Evolutionary conservation across 1,140 invertebrate species (phyloP).

Genomic region (Heliconius melpomene): DNA sequence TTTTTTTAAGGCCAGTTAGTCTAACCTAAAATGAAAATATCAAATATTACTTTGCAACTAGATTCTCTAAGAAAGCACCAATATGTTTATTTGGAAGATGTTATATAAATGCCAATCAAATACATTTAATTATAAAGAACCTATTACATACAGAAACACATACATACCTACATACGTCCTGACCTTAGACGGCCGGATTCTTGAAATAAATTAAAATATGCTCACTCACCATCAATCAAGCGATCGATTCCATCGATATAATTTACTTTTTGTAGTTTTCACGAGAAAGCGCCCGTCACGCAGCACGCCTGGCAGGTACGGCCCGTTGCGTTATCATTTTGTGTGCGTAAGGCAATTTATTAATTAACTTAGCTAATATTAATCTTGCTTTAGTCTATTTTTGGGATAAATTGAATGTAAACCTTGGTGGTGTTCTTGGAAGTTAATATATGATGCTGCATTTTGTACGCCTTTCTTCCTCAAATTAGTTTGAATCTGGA

Average conservation of each 20-base stretch:
- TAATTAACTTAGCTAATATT: slow-evolving; percentile 42
- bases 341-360: slow-evolving; percentile 44
- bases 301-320: slow-evolving; percentile 72
- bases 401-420: slow-evolving; percentile 15
- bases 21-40: no score
- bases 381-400: slow-evolving; percentile 33
- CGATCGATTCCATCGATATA: slow-evolving; percentile 79
- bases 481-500: background rate
- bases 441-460: slow-evolving; percentile 8
- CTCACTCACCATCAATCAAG: slow-evolving; percentile 80
- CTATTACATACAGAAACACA: slow-evolving; percentile 11
- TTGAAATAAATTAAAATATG: slow-evolving; percentile 80
- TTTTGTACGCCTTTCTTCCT: background rate
- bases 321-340: slow-evolving; percentile 34
- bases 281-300: slow-evolving; percentile 74
- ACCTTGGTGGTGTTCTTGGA: slow-evolving; percentile 8
- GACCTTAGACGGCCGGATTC: slow-evolving; percentile 65
- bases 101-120: background rate
- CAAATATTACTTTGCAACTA: no score
- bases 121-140: slow-evolving; percentile 28
- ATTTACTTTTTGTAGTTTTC: slow-evolving; percentile 81
- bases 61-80: background rate
- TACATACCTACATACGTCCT: slow-evolving; percentile 46
- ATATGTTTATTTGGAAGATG: no score
- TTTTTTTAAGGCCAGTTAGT: no score